Evolutionary conservation across 2,113 vertebrate genomes (phyloP), one percentile per base, ranked within the genome.

Genomic region (Parus major): DNA sequence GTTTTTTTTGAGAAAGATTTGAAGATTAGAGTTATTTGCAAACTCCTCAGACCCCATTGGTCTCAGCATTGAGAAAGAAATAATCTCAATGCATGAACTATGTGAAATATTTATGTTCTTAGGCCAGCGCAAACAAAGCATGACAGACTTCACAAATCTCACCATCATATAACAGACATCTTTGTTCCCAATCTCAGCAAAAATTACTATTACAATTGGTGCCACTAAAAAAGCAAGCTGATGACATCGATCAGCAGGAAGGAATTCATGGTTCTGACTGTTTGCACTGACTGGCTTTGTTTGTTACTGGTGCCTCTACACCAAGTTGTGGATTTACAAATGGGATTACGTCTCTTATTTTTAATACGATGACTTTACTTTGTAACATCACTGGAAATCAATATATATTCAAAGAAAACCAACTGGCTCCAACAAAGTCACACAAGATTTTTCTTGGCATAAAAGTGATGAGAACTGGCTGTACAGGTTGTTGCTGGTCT

Each of bases 11-110:
- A 57, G 35, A 77, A 35, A 92, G 35, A 86, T 88, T 86, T 81
- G 44, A 97, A 94, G 92, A 91, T 88, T 70, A 92, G 42, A 77
- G 27, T 82, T 88, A 84, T 91, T 90, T 94, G 47, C 64, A 92
- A 86, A 94, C 39, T 88, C 28, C 39, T 81, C 64, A 68, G 69
- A 78, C 52, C 56, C 11, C 44, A 64, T 39, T 82, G 64, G 6
- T 78, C 63, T 86, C 33, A 31, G 13, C 42, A 52, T 7, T 41
- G 35, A 78, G 64, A 73, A 83, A 81, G 8, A 36, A 92, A 86
- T 64, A 25, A 56, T 39, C 49, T 73, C n/a, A 73, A 7, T 44
- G 12, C 2, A 31, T 56, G 25, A 71, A 63, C 47, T 75, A 10
- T 8, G 3, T 56, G 41, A 83, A 86, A 71, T 70, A 77, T 70